phyloP scores from a whole-genome alignment of 1,140 invertebrate species.

The Contarinia nasturtii region DNA sequence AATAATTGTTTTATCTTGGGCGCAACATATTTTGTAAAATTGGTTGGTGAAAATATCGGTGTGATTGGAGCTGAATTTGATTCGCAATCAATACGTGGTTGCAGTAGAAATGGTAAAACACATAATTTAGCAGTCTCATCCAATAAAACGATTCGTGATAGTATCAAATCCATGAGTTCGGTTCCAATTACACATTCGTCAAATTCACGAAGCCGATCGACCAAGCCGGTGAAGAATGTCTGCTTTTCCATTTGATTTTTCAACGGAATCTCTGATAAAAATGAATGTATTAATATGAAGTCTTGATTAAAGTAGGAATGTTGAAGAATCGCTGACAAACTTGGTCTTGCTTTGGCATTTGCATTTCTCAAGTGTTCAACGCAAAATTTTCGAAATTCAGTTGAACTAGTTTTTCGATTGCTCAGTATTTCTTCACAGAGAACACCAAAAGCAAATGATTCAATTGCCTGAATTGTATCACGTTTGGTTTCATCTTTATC shows the following conservation, averaged over 20 bases:
- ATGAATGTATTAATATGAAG: slow-evolving; percentile 62
- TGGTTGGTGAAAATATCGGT: slow-evolving; percentile 30
- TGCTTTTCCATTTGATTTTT: slow-evolving; percentile 55
- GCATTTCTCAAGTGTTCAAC: slow-evolving; percentile 37
- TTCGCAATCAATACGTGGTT: slow-evolving; percentile 34
- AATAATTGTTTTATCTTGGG: slow-evolving; percentile 58
- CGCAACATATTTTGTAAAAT: slow-evolving; percentile 46
- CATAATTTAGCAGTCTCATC: slow-evolving; percentile 54
- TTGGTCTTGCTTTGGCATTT: slow-evolving; percentile 34
- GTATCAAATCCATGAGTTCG: slow-evolving; percentile 48
- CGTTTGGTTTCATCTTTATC: slow-evolving; percentile 45
- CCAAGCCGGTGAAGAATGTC: slow-evolving; percentile 50
- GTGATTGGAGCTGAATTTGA: slow-evolving; percentile 1
- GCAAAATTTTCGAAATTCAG: slow-evolving; percentile 49
- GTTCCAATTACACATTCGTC: slow-evolving; percentile 58
- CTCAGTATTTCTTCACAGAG: slow-evolving; percentile 49
- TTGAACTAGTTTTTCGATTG: slow-evolving; percentile 29
- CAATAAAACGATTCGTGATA: slow-evolving; percentile 65
- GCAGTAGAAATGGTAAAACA: slow-evolving; percentile 54
- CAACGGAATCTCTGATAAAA: slow-evolving; percentile 49
- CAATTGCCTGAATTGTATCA: slow-evolving; percentile 31
- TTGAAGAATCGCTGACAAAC: slow-evolving; percentile 37
- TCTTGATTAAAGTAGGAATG: slow-evolving; percentile 64
- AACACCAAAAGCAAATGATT: slow-evolving; percentile 65
- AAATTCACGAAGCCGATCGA: slow-evolving; percentile 42